phyloP scores from a whole-genome alignment of 1,140 invertebrate genomes.

The Zophobas morio region DNA sequence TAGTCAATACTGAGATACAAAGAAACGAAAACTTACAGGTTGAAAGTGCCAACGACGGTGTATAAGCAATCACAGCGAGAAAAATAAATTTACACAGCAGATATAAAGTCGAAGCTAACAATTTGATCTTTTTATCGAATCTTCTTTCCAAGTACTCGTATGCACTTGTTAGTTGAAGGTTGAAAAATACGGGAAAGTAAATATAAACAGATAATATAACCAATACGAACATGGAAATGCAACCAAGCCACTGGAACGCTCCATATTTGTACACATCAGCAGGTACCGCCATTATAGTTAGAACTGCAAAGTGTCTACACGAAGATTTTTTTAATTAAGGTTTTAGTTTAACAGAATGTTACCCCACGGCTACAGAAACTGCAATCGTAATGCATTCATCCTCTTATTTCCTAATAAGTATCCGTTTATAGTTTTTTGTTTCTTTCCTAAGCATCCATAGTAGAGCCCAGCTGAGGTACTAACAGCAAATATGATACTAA shows the following conservation, averaged over 20 bases:
- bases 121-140: conserved; percentile 66
- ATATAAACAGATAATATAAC: conserved; percentile 61
- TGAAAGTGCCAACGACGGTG: conserved; percentile 74
- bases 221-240: neutral
- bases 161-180: conserved; percentile 79
- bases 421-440: conserved; percentile 71
- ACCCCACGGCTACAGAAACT: conserved; percentile 73
- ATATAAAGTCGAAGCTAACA: conserved; percentile 74
- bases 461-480: conserved; percentile 75
- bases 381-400: conserved; percentile 73
- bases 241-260: conserved; percentile 73
- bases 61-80: conserved; percentile 74
- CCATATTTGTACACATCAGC: conserved; percentile 85
- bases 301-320: conserved; percentile 82
- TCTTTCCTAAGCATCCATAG: conserved; percentile 73
- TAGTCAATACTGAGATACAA: neutral
- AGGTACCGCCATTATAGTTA: conserved; percentile 82
- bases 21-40: conserved; percentile 64
- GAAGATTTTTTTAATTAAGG: neutral
- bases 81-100: conserved; percentile 68
- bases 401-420: conserved; percentile 75
- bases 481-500: conserved; percentile 70
- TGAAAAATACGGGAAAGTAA: conserved; percentile 79
- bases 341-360: conserved; percentile 16
- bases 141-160: conserved; percentile 71